Evolutionary conservation across 2,113 vertebrate genomes (phyloP), one percentile per base, ranked within the genome.

Genomic region (Psephotus haematonotus): DNA sequence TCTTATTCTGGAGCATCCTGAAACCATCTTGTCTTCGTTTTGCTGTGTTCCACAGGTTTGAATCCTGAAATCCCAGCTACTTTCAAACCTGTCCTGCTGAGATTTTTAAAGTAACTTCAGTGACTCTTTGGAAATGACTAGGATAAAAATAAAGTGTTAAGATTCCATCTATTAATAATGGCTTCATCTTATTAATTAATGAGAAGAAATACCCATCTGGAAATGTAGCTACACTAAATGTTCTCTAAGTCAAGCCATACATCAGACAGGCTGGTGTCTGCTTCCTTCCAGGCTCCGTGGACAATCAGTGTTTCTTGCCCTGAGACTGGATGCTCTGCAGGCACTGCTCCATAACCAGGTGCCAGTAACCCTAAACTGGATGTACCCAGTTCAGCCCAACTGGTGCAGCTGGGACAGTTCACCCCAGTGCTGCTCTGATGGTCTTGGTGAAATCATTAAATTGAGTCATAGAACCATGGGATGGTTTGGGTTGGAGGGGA

Each of bases 111-210:
- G 47, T 65, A 83, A 72, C 49, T 86, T 83, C 55, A 86, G 72
- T 49, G 69, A 55, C 67, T 47, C 67, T 53, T 82, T 57, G 52
- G 24, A 93, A 76, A 37, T 31, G 79, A 49, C 28, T 16, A n/a
- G 23, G 49, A 72, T 72, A 50, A 80, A 93, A 92, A 22, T 55
- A 24, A 74, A 82, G 18, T 2, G 47, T 93, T 94, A 17, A 35
- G 28, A 91, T 82, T 37, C 62, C 28, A 24, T 92, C 88, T 49
- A 57, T 90, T 90, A 93, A 57, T 93, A 92, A 69, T 62, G 53
- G 67, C 79, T 93, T 93, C 14, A 14, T 80, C 59, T 87, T n/a
- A 70, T 82, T 94, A 94, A 94, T 95, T 91, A 95, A 82, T 49
- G 75, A 88, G 18, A 49, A 90, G 86, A 65, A 95, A 76, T 82